Conservation (phyloP, 2,797 vertebrate genomes). For the Sebastes umbrosus region DNA sequence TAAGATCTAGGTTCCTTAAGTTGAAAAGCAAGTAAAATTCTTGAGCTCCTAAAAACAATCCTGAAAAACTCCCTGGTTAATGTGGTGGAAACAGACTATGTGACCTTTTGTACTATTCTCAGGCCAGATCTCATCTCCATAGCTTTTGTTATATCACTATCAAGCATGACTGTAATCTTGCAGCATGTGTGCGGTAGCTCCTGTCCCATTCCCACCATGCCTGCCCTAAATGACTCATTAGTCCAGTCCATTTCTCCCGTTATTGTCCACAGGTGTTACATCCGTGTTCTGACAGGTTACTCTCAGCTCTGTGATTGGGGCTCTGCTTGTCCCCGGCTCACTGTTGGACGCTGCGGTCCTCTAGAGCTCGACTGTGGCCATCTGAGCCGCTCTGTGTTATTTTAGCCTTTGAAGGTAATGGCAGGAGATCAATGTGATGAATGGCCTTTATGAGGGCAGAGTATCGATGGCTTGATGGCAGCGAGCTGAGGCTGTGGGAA, state of each 20-base stretch:
- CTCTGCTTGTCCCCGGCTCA: constrained; percentile 18
- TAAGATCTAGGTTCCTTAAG: background rate
- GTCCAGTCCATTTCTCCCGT: constrained; percentile 33
- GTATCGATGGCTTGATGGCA: constrained; percentile 71
- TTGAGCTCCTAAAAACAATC: background rate
- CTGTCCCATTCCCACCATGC: background rate
- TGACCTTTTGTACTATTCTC: constrained; percentile 1
- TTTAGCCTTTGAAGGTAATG: constrained; percentile 76
- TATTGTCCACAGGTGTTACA: constrained; percentile 35
- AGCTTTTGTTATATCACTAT: background rate
- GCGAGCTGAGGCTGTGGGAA: constrained; percentile 52
- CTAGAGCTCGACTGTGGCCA: constrained; percentile 43
- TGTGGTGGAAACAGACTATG: background rate
- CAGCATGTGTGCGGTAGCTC: background rate
- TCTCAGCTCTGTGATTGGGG: constrained; percentile 19
- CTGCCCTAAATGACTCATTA: constrained; percentile 45
- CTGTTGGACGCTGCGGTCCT: constrained; percentile 40
- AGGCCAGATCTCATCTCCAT: background rate
- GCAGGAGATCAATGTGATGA: constrained; percentile 80
- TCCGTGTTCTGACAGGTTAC: constrained; percentile 32
- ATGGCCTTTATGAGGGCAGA: constrained; percentile 74
- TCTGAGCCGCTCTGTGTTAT: constrained; percentile 68
- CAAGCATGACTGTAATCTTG: constrained; percentile 6
- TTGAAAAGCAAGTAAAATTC: background rate
- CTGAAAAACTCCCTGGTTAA: background rate